Base-by-base conservation (phyloP, 2,888 invertebrate genomes). In the Papilio gigon region DNA sequence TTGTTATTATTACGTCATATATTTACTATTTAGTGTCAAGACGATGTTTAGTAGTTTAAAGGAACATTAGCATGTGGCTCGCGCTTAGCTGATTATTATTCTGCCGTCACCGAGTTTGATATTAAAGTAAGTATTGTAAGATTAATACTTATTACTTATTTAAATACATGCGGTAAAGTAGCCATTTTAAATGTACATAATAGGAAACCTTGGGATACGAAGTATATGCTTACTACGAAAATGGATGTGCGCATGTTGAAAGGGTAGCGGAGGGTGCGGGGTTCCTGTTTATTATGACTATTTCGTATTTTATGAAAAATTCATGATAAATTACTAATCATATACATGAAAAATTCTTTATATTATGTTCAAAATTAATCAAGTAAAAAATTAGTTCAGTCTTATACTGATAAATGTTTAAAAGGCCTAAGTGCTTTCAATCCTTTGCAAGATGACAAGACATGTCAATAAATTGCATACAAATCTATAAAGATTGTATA, bases 21-120 rank as follows among this genome's bases (percentile, higher is more conserved):
- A 78, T 84, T 80, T 74, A 81, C 82, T 81, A 85, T 80, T 80
- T 82, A 82, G 79, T 77, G 72, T 73, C 78, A 76, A 74, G 75
- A 84, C 77, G 74, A 83, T 87, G 87, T 77, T 71, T 75, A 77
- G 67, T 72, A 78, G 72, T 78, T 73, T 77, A 75, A 71, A 77
- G 74, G 75, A 73, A 74, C 77, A 79, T 76, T 80, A 64, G 75
- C 81, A 77, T 79, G 65, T 71, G 71, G 64, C 70, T 68, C 73
- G 61, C 68, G 72, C 71, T 37, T 71, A 73, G 70, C 68, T 71
- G 67, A 66, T 68, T 70, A 62, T 56, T 71, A 71, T 66, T 71
- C 66, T 68, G 44, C 59, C 58, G 53, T 59, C 63, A 58, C 62
- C 11, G 33, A 30, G 69, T 63, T 64, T 56, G 35, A 60, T 44